Evolutionary conservation across 2,888 invertebrate genomes (phyloP), one percentile per base, ranked within the genome.

Genomic region (Dryobota labecula): DNA sequence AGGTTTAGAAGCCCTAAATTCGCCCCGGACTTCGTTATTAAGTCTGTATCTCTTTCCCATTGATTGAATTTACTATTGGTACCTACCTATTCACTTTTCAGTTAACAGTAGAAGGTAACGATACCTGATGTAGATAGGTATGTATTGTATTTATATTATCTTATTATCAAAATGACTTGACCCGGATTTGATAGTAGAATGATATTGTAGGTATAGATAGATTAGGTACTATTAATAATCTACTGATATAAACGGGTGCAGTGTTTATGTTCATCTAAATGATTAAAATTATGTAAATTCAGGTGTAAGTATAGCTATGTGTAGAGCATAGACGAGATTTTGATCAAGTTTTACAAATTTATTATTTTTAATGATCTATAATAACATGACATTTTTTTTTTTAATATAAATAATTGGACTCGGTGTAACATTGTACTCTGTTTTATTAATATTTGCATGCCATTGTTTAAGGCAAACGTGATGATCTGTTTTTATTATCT

Each of bases 171-270:
- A 57, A 70, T 70, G 0, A 75, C 47, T 78, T 80, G 76, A 75
- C 65, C 80, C 80, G 76, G 80, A 78, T 78, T 78, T 49, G 75
- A 79, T 75, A 69, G 11, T 15, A 67, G 24, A 63, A 18, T 64
- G 15, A 60, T 36, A 49, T 53, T 78, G 47, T 45, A n/a, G n/a
- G 45, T 75, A 18, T 30, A 54, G 8, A 43, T 38, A 43, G 47
- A 43, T 45, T 27, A 66, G 11, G 15, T 53, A 49, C 20, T 43
- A 30, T 36, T 33, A 18, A 56, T 43, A 49, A 67, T 58, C 67
- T 57, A 18, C 57, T 49, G 73, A 66, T 67, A 72, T 61, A 24
- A 13, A 6, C 1, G 6, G 18, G 30, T 66, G 43, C 36, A 74
- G 74, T 66, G 49, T 49, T 36, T 57, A 36, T 45, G 2, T 57